A percentile compares a stretch with the other conserved stretches of the same genome.
These are phyloP conservation scores for Tricholauxania praeusta DNA, from an alignment of 2,888 invertebrate species.

Conservation along the genomic window DNA sequence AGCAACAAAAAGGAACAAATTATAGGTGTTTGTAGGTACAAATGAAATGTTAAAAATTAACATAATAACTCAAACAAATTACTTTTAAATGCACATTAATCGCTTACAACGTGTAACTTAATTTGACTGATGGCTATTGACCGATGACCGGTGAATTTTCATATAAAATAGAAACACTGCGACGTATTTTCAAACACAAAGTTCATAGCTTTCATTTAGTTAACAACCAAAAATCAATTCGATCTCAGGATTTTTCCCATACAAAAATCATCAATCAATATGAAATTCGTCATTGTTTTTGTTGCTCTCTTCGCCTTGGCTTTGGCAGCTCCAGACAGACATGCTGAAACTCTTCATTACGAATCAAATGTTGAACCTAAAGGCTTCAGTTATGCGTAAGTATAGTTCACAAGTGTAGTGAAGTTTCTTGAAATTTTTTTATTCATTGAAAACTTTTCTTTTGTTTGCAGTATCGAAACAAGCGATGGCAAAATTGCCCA, in stretches of 20 bases:
- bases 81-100: not conserved
- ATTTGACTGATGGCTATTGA: not conserved
- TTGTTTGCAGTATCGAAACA: constrained; percentile 64
- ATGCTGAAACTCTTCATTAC: constrained; percentile 29
- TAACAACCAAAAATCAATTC: constrained; percentile 5
- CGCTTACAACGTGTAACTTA: not conserved
- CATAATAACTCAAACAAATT: not conserved
- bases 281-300: constrained; percentile 61
- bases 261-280: constrained; percentile 35
- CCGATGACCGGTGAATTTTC: not conserved
- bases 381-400: constrained; percentile 73
- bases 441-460: constrained; percentile 1
- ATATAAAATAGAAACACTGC: not conserved
- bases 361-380: constrained; percentile 56
- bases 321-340: constrained; percentile 37
- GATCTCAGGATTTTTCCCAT: constrained; percentile 46
- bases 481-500: constrained; percentile 69
- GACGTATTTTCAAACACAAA: not conserved
- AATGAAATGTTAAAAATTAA: not conserved
- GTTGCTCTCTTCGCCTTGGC: constrained; percentile 63
- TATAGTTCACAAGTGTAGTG: constrained; percentile 37
- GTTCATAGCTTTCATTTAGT: constrained; percentile 9
- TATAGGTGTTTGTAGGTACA: too few relatives aligned
- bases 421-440: not conserved
- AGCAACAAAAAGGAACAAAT: too few relatives aligned